These are phyloP conservation scores for Babyrousa celebensis DNA, from an alignment of 2,797 vertebrate genomes.

Conservation along the genomic window DNA sequence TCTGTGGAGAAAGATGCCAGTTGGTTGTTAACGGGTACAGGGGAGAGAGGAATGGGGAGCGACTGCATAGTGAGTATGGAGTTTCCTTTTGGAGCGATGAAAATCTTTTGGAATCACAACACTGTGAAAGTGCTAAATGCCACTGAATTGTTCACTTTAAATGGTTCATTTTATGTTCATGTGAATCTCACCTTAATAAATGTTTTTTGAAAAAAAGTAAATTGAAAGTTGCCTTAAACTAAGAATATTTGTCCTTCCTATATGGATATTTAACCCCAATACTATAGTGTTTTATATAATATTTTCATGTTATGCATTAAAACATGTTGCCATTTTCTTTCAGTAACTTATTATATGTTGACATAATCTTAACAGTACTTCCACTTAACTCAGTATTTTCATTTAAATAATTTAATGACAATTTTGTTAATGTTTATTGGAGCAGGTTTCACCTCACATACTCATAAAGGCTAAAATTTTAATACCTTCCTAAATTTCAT, in stretches of 20 bases:
- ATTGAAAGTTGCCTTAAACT: background rate
- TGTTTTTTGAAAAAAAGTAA: background rate
- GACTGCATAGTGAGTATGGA: background rate
- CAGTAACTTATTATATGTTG: background rate
- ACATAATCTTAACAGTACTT: background rate
- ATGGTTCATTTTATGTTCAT: slow-evolving; percentile 1
- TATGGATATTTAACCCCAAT: background rate
- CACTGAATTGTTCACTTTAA: slow-evolving; percentile 7
- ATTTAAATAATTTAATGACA: slow-evolving; percentile 44
- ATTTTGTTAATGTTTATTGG: slow-evolving; percentile 8
- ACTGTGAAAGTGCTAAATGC: background rate
- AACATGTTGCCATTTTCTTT: background rate
- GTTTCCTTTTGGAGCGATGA: background rate
- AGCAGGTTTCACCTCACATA: background rate
- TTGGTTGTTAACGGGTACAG: background rate
- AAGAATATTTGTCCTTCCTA: slow-evolving; percentile 9
- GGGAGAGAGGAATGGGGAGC: background rate
- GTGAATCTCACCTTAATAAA: background rate
- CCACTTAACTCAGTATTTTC: background rate
- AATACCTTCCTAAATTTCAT: background rate
- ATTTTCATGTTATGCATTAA: background rate
- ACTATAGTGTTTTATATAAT: background rate
- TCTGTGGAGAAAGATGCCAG: background rate
- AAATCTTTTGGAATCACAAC: background rate
- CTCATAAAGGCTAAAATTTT: background rate